These are phyloP conservation scores for Aphis gossypii DNA, from an alignment of 1,140 invertebrate genomes.

Conservation along the genomic window DNA sequence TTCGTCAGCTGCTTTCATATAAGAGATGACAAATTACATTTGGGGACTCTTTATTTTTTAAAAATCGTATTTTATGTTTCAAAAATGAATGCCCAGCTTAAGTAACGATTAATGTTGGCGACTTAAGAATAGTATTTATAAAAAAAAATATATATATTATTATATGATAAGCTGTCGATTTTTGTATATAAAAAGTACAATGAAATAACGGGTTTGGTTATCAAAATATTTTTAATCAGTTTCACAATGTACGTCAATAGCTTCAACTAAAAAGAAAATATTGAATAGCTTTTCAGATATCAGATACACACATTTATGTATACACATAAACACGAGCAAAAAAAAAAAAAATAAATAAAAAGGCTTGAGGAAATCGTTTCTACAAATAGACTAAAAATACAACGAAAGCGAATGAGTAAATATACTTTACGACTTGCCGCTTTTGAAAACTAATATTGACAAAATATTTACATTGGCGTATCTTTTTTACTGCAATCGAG, in stretches of 20 bases:
- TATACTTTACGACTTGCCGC: conserved; percentile 38
- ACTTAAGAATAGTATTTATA: neutral
- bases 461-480: conserved; percentile 20
- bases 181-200: neutral
- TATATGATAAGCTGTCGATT: neutral
- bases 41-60: neutral
- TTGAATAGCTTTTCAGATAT: conserved; percentile 3
- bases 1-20: neutral
- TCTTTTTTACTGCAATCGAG: conserved; percentile 17
- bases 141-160: neutral
- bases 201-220: neutral
- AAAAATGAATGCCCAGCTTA: too few species aligned
- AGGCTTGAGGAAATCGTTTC: conserved; percentile 32
- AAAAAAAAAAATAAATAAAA: neutral
- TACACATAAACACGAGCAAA: neutral
- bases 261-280: conserved; percentile 17
- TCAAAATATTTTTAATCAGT: conserved; percentile 23
- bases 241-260: neutral
- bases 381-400: conserved; percentile 45
- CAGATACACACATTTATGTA: neutral
- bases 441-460: conserved; percentile 45
- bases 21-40: neutral
- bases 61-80: neutral
- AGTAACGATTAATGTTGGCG: neutral
- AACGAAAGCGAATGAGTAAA: conserved; percentile 2